Evolutionary conservation across 1,140 invertebrate species (phyloP), one percentile per base, ranked within the genome.

Genomic region (Philaenus spumarius): DNA sequence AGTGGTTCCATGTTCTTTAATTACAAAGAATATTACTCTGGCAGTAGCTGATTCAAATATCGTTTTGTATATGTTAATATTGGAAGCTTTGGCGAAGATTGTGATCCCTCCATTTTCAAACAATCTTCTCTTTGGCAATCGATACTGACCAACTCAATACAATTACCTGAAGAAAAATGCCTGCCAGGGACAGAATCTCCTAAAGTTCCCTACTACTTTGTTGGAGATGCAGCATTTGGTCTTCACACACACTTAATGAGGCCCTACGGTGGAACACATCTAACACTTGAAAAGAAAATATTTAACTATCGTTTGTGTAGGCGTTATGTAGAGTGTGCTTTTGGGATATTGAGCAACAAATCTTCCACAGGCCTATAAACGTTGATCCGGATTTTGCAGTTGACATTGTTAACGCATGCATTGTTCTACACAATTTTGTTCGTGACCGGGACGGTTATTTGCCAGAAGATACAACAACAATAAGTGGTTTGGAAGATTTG

Each of bases 171-270:
- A 48, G 62, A 24, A 58, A 55, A 35, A 19, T 58, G 11, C 55
- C 66, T 24, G 63, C 73, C 54, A 60, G 66, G 20, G 63, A 71
- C 15, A 74, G 70, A 64, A 74, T 76, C 50, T 76, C 73, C 59
- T n/a, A n/a, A n/a, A n/a, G n/a, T n/a, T n/a, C n/a, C n/a, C n/a
- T n/a, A n/a, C n/a, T n/a, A n/a, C n/a, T n/a, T n/a, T n/a, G n/a
- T n/a, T n/a, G n/a, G n/a, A n/a, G n/a, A n/a, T n/a, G n/a, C n/a
- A n/a, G n/a, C n/a, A n/a, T n/a, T n/a, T n/a, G n/a, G n/a, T n/a
- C n/a, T n/a, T n/a, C n/a, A n/a, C n/a, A n/a, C n/a, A 47, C 64
- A 42, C 58, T 67, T 12, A 61, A 58, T 30, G 52, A 65, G 42
- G 67, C 62, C 11, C n/a, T n/a, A n/a, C n/a, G n/a, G n/a, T n/a